A percentile compares a stretch with the other conserved stretches of the same genome.
These are phyloP conservation scores for Eulemur macaco DNA, from an alignment of 2,113 vertebrate species.

Conservation along the genomic window DNA sequence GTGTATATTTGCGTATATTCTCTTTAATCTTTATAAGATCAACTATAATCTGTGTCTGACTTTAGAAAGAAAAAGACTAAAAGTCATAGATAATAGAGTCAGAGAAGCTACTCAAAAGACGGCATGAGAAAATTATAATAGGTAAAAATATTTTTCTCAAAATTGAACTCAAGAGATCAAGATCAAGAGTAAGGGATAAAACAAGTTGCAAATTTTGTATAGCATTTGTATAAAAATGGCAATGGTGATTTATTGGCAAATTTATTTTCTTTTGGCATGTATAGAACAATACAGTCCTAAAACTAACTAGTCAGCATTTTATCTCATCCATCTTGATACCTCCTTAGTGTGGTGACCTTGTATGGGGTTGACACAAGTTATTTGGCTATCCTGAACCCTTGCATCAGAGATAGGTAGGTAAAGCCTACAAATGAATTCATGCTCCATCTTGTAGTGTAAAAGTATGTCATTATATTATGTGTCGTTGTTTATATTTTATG, in stretches of 20 bases:
- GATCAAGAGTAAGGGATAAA: background rate
- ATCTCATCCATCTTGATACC: background rate
- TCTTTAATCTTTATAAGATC: conserved; percentile 29
- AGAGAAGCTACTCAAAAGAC: background rate
- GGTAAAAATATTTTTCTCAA: background rate
- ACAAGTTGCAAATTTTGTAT: background rate
- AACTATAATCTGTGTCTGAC: background rate
- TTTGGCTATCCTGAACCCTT: background rate
- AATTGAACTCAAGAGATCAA: background rate
- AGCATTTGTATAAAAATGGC: background rate
- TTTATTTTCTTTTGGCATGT: background rate
- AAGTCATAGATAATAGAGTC: background rate
- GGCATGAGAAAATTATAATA: background rate
- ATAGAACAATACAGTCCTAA: background rate
- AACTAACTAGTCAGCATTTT: background rate
- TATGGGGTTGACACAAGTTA: background rate
- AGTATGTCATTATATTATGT: background rate
- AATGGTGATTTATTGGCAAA: background rate
- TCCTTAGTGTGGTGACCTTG: background rate
- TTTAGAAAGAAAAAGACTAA: background rate
- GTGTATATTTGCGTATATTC: conserved; percentile 12
- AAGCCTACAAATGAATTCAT: background rate
- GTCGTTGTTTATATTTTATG: background rate
- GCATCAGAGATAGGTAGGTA: background rate
- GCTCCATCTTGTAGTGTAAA: background rate